These are phyloP conservation scores for Phaenicophaeus curvirostris DNA, from an alignment of 2,797 vertebrate genomes.

Conservation along the genomic window DNA sequence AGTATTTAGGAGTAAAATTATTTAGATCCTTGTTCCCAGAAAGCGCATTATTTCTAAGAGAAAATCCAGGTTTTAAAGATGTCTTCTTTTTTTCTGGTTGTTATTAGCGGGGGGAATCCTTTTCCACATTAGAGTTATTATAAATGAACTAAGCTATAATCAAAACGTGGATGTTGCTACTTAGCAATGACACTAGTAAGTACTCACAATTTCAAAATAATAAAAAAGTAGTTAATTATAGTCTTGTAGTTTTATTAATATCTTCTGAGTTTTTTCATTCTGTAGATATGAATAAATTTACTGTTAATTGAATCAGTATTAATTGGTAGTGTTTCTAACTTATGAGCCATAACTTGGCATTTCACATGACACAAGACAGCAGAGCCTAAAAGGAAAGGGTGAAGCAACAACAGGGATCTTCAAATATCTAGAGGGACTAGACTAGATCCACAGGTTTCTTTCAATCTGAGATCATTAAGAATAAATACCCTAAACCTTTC, in stretches of 20 bases:
- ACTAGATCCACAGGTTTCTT: not conserved
- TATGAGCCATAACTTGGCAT: not conserved
- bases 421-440: not conserved
- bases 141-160: constrained; percentile 16
- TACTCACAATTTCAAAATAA: not conserved
- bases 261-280: not conserved
- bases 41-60: not conserved
- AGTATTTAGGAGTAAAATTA: not conserved
- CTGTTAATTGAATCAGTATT: not conserved
- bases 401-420: not conserved
- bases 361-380: not conserved
- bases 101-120: constrained; percentile 6
- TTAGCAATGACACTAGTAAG: not conserved
- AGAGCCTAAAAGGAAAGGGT: not conserved
- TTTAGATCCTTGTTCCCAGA: not conserved
- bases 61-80: constrained; percentile 13
- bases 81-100: not conserved
- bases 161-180: not conserved
- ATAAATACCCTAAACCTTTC: not conserved
- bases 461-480: not conserved
- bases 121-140: not conserved
- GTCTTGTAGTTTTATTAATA: not conserved
- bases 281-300: not conserved
- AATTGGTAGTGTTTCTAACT: not conserved
- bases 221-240: not conserved